A percentile compares a stretch with the other conserved stretches of the same genome.
Conservation (phyloP, 2,113 vertebrate genomes). For the Phainopepla nitens region DNA sequence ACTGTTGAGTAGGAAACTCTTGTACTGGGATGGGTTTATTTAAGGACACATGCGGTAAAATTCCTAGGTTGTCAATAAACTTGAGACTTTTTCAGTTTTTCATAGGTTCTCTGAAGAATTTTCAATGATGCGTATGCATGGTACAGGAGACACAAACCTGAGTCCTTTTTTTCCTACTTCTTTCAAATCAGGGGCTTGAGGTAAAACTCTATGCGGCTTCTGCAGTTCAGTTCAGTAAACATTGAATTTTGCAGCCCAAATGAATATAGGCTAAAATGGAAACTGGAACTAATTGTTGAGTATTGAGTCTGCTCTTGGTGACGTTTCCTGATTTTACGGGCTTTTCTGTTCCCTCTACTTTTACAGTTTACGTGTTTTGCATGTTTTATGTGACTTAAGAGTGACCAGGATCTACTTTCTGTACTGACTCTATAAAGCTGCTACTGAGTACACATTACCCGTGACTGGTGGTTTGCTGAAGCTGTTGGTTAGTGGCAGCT, state of each 20-base stretch:
- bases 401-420: not conserved
- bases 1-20: not conserved
- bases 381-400: not conserved
- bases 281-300: not conserved
- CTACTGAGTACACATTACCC: not conserved
- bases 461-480: not conserved
- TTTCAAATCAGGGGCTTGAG: not conserved
- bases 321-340: not conserved
- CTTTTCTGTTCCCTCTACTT: not conserved
- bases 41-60: not conserved
- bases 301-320: not conserved
- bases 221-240: not conserved
- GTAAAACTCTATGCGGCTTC: not conserved
- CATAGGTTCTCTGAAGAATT: not conserved
- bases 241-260: not conserved
- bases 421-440: not conserved
- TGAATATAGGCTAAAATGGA: not conserved
- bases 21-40: not conserved
- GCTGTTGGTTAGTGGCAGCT: not conserved
- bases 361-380: not conserved
- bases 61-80: not conserved
- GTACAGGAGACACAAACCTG: not conserved
- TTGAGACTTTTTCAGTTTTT: not conserved
- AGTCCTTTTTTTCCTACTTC: not conserved
- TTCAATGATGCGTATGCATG: not conserved